These are phyloP conservation scores for Cabera pusaria DNA, from an alignment of 2,888 invertebrate species.

Conservation along the genomic window DNA sequence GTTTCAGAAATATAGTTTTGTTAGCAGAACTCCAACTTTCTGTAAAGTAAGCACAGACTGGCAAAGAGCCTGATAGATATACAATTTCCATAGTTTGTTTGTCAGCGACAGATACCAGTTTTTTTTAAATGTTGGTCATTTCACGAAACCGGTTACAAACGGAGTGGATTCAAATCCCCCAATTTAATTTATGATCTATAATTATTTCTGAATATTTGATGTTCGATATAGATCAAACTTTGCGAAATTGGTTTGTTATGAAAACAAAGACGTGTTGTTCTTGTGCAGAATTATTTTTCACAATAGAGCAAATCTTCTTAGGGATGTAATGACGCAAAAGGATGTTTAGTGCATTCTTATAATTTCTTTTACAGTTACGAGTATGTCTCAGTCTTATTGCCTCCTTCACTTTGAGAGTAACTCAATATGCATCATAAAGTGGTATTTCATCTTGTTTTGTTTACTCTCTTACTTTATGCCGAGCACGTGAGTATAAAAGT, in stretches of 20 bases:
- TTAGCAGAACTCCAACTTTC: too few species aligned
- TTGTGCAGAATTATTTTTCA: slow-evolving; percentile 1
- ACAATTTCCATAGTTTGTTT: too few species aligned
- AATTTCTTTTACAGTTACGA: slow-evolving; percentile 40
- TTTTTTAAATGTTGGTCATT: too few species aligned
- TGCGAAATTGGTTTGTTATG: background rate
- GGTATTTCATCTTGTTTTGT: slow-evolving; percentile 32
- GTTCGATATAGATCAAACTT: too few species aligned
- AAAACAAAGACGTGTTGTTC: slow-evolving; percentile 2
- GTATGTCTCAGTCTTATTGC: slow-evolving; percentile 35
- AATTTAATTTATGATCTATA: too few species aligned
- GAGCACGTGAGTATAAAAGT: slow-evolving; percentile 24
- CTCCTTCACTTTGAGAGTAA: slow-evolving; percentile 33
- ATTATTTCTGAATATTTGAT: too few species aligned
- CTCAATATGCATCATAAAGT: slow-evolving; percentile 46
- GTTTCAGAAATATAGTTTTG: too few species aligned
- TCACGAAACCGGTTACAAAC: too few species aligned
- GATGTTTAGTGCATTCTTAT: slow-evolving; percentile 59
- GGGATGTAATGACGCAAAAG: slow-evolving; percentile 40
- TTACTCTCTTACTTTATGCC: slow-evolving; percentile 27
- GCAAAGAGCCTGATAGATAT: too few species aligned
- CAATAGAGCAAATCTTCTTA: slow-evolving; percentile 22
- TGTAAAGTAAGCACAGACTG: too few species aligned
- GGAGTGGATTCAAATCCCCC: too few species aligned
- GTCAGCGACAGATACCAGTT: too few species aligned